These are phyloP conservation scores for Pampus argenteus DNA, from an alignment of 2,797 vertebrate species.

Conservation along the genomic window DNA sequence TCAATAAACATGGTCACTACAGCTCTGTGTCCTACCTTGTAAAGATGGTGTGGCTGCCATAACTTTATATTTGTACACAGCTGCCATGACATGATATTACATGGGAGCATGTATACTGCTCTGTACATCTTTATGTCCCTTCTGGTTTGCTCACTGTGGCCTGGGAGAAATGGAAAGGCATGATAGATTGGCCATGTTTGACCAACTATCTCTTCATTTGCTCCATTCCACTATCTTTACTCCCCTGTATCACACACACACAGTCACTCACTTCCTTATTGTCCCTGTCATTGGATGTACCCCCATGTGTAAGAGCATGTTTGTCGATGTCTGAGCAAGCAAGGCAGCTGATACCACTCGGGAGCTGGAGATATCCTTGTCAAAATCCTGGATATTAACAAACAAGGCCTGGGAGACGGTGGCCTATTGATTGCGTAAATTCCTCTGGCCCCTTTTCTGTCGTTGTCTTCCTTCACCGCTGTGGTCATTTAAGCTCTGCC, in stretches of 20 bases:
- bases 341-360: constrained; percentile 20
- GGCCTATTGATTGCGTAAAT: constrained; percentile 51
- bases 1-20: constrained; percentile 61
- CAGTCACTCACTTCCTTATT: neutral
- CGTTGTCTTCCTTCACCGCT: constrained; percentile 18
- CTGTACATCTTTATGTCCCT: constrained; percentile 52
- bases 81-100: constrained; percentile 51
- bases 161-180: constrained; percentile 23
- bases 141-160: constrained; percentile 13
- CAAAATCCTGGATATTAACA: constrained; percentile 62
- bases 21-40: constrained; percentile 35
- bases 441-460: constrained; percentile 40
- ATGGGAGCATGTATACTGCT: constrained; percentile 20
- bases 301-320: constrained; percentile 17
- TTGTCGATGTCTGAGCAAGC: constrained; percentile 40
- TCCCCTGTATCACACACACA: constrained; percentile 2
- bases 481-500: constrained; percentile 36
- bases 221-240: constrained; percentile 19
- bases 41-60: constrained; percentile 48
- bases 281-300: constrained; percentile 11
- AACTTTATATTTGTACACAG: constrained; percentile 61
- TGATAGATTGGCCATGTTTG: constrained; percentile 52
- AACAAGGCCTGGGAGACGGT: constrained; percentile 41
- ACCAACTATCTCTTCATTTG: constrained; percentile 48
- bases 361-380: constrained; percentile 33